Base-by-base conservation (phyloP, 2,888 invertebrate genomes). In the Leistus spinibarbis region DNA sequence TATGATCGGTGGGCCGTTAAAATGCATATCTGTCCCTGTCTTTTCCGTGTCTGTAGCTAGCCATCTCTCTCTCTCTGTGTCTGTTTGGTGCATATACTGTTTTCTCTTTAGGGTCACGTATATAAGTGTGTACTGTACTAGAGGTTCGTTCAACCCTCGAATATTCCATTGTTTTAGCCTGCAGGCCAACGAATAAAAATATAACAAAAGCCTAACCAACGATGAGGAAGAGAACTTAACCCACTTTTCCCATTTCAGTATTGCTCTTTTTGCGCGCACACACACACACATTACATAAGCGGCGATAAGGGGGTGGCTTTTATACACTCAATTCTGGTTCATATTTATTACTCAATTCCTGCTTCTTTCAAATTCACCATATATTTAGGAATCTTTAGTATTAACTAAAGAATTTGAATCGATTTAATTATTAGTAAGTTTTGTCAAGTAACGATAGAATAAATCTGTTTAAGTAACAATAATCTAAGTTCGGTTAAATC, bases 131-230 rank as follows among this genome's bases (percentile, higher is more conserved):
- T 40, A 40, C 5, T n/a, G 20, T 20, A 60, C 20, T 63, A 40
- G 40, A 71, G 63, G 71, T 71, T 71, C 71, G 71, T 71, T 71
- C 71, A 71, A 71, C 71, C 71, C 71, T 71, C 71, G 40, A 66
- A 54, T 64, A 54, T 64, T 62, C 71, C 71, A 71, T 71, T 71
- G 71, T 71, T 71, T 71, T 71, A 64, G 60, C 17, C 60, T 22
- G 60, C 60, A 10, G 60, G 60, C 60, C 60, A 22, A 60, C 20
- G 60, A 60, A 10, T 60, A 19, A 60, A 60, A 60, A 60, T 60
- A 60, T 60, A 60, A 60, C 60, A 60, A 60, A 60, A 60, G 60
- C 17, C 60, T 19, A 60, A 22, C 20, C 60, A 60, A 60, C 19
- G 60, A 60, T 13, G 60, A 60, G 60, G 60, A 60, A 60, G 60